These are phyloP conservation scores for Prorops nasuta DNA, from an alignment of 1,140 invertebrate species.

Conservation along the genomic window DNA sequence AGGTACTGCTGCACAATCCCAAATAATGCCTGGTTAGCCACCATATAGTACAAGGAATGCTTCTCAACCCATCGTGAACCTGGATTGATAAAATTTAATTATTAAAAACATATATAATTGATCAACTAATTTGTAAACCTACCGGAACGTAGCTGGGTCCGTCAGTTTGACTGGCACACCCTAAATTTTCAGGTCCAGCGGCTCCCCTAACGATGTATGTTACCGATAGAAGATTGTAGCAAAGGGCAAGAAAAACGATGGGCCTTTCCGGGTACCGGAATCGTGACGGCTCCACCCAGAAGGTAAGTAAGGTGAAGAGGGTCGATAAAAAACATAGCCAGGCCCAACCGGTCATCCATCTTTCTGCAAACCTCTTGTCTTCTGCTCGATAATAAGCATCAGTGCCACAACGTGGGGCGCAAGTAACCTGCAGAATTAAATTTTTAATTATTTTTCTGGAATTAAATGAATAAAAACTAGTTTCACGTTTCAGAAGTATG, in stretches of 20 bases:
- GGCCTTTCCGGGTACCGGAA: constrained; percentile 84
- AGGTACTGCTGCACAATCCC: constrained; percentile 72
- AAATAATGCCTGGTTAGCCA: constrained; percentile 86
- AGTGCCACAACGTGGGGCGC: constrained; percentile 66
- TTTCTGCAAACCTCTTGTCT: constrained; percentile 73
- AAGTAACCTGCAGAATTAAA: constrained; percentile 39
- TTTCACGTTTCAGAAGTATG: background rate
- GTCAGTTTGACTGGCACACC: constrained; percentile 59
- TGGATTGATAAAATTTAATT: constrained; percentile 8
- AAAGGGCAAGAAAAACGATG: constrained; percentile 82
- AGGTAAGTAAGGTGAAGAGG: constrained; percentile 82
- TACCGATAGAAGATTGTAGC: constrained; percentile 75
- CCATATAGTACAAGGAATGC: constrained; percentile 79
- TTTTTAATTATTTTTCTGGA: constrained; percentile 2
- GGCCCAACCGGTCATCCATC: constrained; percentile 83
- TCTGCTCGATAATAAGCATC: constrained; percentile 71
- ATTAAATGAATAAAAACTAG: background rate
- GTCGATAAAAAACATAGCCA: constrained; percentile 83
- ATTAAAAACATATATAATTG: background rate
- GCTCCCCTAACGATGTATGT: constrained; percentile 70
- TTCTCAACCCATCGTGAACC: constrained; percentile 67
- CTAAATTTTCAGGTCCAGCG: constrained; percentile 62
- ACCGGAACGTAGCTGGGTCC: constrained; percentile 59
- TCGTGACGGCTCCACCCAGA: constrained; percentile 79
- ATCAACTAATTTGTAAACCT: too few relatives aligned